Conservation (phyloP, 2,797 vertebrate species). For the Alca torda region DNA sequence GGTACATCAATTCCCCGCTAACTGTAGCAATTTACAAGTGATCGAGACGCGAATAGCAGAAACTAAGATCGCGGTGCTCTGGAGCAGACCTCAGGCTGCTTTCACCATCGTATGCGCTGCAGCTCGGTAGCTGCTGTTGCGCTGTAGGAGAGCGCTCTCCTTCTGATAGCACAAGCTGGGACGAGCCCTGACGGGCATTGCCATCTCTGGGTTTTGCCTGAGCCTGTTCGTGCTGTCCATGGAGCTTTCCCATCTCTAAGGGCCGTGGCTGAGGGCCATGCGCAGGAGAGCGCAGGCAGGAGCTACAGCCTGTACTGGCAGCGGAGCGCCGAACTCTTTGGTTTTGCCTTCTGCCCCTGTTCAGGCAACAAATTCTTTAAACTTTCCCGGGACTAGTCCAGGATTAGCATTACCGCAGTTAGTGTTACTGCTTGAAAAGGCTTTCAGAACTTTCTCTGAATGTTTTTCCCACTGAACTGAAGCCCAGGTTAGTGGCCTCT, state of each 20-base stretch:
- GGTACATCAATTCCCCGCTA: neutral
- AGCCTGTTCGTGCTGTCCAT: neutral
- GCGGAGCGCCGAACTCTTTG: neutral
- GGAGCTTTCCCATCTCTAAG: neutral
- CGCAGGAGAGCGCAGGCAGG: neutral
- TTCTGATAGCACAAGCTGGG: neutral
- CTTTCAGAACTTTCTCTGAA: neutral
- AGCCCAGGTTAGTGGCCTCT: neutral
- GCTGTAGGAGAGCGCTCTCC: neutral
- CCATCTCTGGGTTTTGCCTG: neutral
- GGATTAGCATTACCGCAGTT: neutral
- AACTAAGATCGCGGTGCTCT: neutral
- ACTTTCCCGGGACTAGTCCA: too few relatives aligned
- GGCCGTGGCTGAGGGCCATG: neutral
- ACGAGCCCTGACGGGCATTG: neutral
- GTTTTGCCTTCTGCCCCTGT: neutral
- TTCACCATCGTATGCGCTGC: fast-evolving
- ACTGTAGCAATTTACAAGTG: neutral
- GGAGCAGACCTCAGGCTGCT: neutral
- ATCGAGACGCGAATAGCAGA: neutral
- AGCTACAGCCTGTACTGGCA: neutral
- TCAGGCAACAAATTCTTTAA: neutral
- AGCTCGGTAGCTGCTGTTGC: neutral
- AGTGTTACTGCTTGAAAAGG: neutral
- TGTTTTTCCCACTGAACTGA: neutral